These are phyloP conservation scores for Parotocinclus haroldoi DNA, from an alignment of 2,797 vertebrate species.

Conservation along the genomic window DNA sequence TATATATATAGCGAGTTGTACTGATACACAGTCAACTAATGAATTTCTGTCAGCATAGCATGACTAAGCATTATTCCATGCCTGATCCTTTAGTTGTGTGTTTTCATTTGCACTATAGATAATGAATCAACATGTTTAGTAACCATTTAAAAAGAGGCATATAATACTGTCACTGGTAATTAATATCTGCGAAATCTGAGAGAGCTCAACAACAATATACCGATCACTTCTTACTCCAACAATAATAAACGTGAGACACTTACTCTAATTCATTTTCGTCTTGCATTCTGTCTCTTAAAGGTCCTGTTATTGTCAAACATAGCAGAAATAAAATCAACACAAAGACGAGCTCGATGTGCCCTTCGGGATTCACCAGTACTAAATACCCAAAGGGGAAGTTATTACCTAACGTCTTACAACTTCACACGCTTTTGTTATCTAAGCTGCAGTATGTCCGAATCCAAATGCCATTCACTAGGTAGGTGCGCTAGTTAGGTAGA, in stretches of 20 bases:
- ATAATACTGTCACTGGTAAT: too few species aligned
- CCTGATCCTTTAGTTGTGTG: too few species aligned
- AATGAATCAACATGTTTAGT: too few species aligned
- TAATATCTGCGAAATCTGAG: too few species aligned
- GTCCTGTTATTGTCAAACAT: conserved; percentile 56
- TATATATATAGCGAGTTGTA: too few species aligned
- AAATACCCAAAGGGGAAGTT: not conserved
- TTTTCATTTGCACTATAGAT: too few species aligned
- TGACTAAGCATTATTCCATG: too few species aligned
- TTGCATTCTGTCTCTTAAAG: conserved; percentile 51
- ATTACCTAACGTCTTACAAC: not conserved
- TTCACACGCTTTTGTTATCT: conserved; percentile 4
- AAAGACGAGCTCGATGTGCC: not conserved
- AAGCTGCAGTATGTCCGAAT: conserved; percentile 1
- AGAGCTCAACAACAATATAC: too few species aligned
- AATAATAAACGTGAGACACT: conserved; percentile 46
- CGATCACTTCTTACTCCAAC: too few species aligned
- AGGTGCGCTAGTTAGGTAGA: not conserved
- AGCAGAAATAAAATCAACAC: not conserved
- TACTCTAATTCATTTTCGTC: conserved; percentile 68
- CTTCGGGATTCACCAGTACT: not conserved
- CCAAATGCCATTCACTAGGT: not conserved
- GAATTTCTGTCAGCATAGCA: too few species aligned
- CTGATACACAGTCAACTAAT: too few species aligned
- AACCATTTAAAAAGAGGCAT: too few species aligned